A percentile compares a stretch with the other conserved stretches of the same genome.
Evolutionary conservation across 2,888 invertebrate genomes (phyloP).

Genomic region (Drosophila prolongata): DNA sequence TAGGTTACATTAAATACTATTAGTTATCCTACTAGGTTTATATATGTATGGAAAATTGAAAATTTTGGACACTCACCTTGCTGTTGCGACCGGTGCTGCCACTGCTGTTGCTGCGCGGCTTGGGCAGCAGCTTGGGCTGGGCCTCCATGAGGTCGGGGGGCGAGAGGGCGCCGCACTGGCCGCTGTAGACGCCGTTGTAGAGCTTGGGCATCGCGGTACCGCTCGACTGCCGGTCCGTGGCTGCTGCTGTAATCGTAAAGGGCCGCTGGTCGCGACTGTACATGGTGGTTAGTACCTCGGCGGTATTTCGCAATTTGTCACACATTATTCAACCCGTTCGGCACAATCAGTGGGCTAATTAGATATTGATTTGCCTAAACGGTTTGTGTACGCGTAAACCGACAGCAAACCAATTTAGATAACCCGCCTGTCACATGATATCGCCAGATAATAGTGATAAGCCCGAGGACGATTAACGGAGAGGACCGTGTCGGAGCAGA

Average conservation of each 20-base stretch:
- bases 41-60: too few species aligned
- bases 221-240: slow-evolving; percentile 14
- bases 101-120: slow-evolving; percentile 63
- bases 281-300: slow-evolving; percentile 12
- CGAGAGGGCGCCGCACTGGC: slow-evolving; percentile 48
- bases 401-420: slow-evolving; percentile 57
- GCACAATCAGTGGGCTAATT: slow-evolving; percentile 70
- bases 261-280: slow-evolving; percentile 63
- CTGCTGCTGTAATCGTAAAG: slow-evolving; percentile 56
- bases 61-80: slow-evolving; percentile 64
- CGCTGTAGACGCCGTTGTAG: slow-evolving; percentile 56
- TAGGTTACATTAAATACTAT: too few species aligned
- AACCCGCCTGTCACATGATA: slow-evolving; percentile 53
- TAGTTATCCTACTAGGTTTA: too few species aligned
- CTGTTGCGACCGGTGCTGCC: slow-evolving; percentile 51
- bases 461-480: slow-evolving; percentile 1
- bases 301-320: slow-evolving; percentile 62
- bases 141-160: slow-evolving; percentile 79
- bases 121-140: slow-evolving; percentile 71
- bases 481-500: slow-evolving; percentile 10
- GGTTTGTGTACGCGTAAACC: slow-evolving; percentile 27
- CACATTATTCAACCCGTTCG: slow-evolving; percentile 4
- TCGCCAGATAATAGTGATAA: slow-evolving; percentile 24
- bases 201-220: slow-evolving; percentile 73
- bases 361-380: slow-evolving; percentile 68